Conservation (phyloP, 1,140 invertebrate species). For the Drosophila ercepeae region DNA sequence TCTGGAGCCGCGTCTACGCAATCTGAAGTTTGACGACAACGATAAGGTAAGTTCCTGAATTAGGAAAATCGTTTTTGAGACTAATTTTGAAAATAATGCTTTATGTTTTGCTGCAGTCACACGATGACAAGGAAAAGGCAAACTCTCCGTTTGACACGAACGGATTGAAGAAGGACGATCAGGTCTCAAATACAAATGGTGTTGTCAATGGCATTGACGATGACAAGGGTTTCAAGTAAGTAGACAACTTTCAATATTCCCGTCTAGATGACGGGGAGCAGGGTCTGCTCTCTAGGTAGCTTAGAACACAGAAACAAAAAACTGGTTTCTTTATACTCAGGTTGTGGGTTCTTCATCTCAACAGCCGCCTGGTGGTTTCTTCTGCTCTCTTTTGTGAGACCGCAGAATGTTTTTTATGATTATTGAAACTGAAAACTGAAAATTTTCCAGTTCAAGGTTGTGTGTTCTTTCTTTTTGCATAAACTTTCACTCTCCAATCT, state of each 20-base stretch:
- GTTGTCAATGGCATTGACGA: conserved; percentile 90
- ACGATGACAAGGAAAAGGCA: conserved; percentile 88
- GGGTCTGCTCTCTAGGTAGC: conserved; percentile 1
- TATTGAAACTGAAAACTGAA: conserved; percentile 47
- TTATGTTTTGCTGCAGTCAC: conserved; percentile 71
- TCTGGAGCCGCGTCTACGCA: conserved; percentile 89
- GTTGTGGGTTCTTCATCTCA: conserved; percentile 8
- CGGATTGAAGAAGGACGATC: conserved; percentile 86
- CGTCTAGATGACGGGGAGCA: conserved; percentile 1
- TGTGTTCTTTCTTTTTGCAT: conserved; percentile 41
- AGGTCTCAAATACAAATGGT: conserved; percentile 92
- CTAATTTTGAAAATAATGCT: background rate
- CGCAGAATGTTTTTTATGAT: conserved; percentile 40
- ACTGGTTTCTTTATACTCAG: conserved; percentile 24
- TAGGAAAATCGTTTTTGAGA: background rate
- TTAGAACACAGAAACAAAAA: no score
- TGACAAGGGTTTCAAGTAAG: conserved; percentile 96
- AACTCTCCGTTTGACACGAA: conserved; percentile 88
- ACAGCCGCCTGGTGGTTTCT: no score
- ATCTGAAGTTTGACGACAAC: conserved; percentile 87
- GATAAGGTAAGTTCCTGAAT: conserved; percentile 69
- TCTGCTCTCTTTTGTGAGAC: conserved; percentile 11
- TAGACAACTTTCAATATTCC: conserved; percentile 72
- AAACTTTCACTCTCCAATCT: conserved; percentile 26
- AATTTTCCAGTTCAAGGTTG: conserved; percentile 51